Evolutionary conservation across 1,140 invertebrate genomes (phyloP), one percentile per base, ranked within the genome.

Genomic region (Andricus grossulariae): DNA sequence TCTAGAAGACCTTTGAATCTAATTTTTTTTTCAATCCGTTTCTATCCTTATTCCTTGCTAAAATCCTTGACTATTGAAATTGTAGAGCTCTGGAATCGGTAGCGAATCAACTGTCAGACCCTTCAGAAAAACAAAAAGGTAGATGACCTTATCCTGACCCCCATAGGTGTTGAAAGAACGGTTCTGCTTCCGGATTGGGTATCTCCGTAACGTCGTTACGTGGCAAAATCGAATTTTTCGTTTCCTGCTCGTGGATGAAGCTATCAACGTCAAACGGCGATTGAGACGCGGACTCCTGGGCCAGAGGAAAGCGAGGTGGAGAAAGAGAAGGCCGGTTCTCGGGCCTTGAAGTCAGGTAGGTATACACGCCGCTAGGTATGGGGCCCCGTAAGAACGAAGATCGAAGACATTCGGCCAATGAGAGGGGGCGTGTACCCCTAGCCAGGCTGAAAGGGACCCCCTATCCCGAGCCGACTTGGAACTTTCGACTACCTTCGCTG

Each of bases 351-450:
- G 60, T 66, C 60, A 66, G 60, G 60, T 45, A 66, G 21, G 60
- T 32, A 32, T 32, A n/a, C 25, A 39, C 13, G 60, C 25, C 15
- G 60, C 25, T 66, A 39, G 60, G 57, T 54, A 54, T 54, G 52
- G 55, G 55, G 19, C 55, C 19, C 19, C 13, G 19, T 25, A 71
- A 66, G 52, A 75, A 32, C 72, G 72, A 75, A 70, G 73, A 54
- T 54, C 55, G 73, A 71, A 70, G 54, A 72, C 71, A 60, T 79
- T 75, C 71, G 71, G 66, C 72, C 54, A 60, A 72, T 52, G 71
- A 73, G 70, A 49, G 32, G 52, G 78, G 74, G 78, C 74, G 74
- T 80, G 78, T 79, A 50, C 45, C 70, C 73, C 39, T 70, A 55
- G 66, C 15, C 51, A 25, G 49, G 60, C 72, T 72, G 45, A 78